These are phyloP conservation scores for Littorina saxatilis DNA, from an alignment of 1,140 invertebrate genomes.

Conservation along the genomic window DNA sequence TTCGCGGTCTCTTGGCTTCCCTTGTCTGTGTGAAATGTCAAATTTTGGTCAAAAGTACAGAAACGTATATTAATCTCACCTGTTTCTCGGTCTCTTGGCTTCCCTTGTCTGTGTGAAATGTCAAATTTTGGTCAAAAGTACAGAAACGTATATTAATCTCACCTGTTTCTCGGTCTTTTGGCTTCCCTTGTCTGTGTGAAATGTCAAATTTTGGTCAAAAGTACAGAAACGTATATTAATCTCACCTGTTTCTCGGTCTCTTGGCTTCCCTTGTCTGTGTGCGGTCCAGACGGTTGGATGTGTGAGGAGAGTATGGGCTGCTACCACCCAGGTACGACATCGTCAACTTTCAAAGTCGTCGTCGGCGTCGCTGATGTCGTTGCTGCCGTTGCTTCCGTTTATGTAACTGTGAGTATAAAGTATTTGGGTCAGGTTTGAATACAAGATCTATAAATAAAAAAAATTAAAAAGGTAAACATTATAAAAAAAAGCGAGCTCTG, in stretches of 20 bases:
- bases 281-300: constrained; percentile 15
- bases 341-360: no score
- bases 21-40: no score
- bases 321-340: not conserved
- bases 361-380: no score
- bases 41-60: no score
- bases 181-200: no score
- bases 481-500: not conserved
- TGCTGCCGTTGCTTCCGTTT: no score
- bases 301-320: not conserved
- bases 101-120: not conserved
- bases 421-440: not conserved
- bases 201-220: no score
- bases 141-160: not conserved
- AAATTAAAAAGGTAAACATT: no score
- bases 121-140: not conserved
- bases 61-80: no score
- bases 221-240: not conserved
- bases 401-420: no score
- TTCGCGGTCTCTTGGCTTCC: no score
- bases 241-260: constrained; percentile 27
- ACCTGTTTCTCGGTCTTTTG: not conserved
- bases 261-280: constrained; percentile 20
- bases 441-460: no score
- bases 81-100: not conserved